Percentiles rank a stretch among this genome's conserved stretches.
Evolutionary conservation across 2,888 invertebrate genomes (phyloP).

Genomic region (Dioctria linearis): DNA sequence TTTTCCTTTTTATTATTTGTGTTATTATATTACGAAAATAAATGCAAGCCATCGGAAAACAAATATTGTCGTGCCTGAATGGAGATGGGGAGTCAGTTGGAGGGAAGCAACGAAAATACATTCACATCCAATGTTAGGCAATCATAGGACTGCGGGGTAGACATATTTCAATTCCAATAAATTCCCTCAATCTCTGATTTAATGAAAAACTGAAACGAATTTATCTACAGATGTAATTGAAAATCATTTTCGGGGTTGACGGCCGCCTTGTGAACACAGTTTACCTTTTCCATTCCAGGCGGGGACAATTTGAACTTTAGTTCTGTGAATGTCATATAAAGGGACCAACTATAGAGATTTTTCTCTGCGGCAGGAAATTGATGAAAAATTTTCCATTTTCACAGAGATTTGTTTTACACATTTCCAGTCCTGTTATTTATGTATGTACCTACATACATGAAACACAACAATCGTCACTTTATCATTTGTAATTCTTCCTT

Average conservation of each 20-base stretch:
- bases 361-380: conserved; percentile 8
- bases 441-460: background rate
- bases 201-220: conserved; percentile 57
- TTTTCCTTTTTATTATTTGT: background rate
- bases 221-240: conserved; percentile 58
- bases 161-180: conserved; percentile 55
- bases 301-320: no score
- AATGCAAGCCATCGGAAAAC: background rate
- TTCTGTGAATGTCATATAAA: no score
- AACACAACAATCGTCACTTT: background rate
- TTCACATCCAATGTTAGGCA: background rate
- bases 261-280: conserved; percentile 34
- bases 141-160: conserved; percentile 34
- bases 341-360: background rate
- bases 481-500: background rate
- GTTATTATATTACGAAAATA: conserved; percentile 3
- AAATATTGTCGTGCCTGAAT: background rate
- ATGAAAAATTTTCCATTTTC: background rate
- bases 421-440: background rate
- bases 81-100: background rate
- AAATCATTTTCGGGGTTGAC: conserved; percentile 54
- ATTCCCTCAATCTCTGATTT: conserved; percentile 53
- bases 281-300: conserved; percentile 15
- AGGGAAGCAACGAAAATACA: background rate
- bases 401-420: background rate